phyloP scores from a whole-genome alignment of 2,888 invertebrate genomes.

The Branchellion lobata region DNA sequence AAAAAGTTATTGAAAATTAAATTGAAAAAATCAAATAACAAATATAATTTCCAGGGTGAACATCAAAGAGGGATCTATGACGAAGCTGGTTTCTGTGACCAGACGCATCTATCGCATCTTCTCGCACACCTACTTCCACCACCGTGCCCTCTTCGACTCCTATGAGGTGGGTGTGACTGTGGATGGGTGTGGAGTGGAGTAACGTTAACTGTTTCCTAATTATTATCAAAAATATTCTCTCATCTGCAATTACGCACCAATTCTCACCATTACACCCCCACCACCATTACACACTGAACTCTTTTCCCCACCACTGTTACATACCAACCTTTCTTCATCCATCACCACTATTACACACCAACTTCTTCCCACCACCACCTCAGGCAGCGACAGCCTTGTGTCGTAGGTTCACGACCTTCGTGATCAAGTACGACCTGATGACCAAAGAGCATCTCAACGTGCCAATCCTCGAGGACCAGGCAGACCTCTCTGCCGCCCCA shows the following conservation, averaged over 20 bases:
- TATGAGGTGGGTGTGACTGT: slow-evolving; percentile 72
- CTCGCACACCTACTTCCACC: slow-evolving; percentile 98
- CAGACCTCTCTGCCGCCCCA: slow-evolving; percentile 46
- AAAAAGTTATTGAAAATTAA: too few relatives aligned
- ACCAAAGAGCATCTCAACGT: slow-evolving; percentile 96
- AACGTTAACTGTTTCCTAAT: background rate
- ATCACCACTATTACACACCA: too few relatives aligned
- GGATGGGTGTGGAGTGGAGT: slow-evolving; percentile 46
- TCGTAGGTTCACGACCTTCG: slow-evolving; percentile 91
- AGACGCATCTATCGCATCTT: slow-evolving; percentile 97
- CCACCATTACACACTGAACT: too few relatives aligned
- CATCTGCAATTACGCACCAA: too few relatives aligned
- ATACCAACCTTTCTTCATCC: too few relatives aligned
- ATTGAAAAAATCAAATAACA: too few relatives aligned
- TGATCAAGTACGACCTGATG: slow-evolving; percentile 96
- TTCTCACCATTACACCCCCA: background rate
- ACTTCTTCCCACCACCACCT: too few relatives aligned
- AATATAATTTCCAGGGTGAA: too few relatives aligned
- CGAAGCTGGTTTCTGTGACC: slow-evolving; percentile 96
- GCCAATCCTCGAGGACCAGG: slow-evolving; percentile 73
- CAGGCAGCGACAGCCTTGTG: slow-evolving; percentile 91
- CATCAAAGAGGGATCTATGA: slow-evolving; percentile 97
- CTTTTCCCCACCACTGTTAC: too few relatives aligned
- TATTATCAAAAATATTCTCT: too few relatives aligned
- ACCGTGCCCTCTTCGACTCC: slow-evolving; percentile 90